These are phyloP conservation scores for Tauraco erythrolophus DNA, from an alignment of 2,113 vertebrate genomes.

Conservation along the genomic window DNA sequence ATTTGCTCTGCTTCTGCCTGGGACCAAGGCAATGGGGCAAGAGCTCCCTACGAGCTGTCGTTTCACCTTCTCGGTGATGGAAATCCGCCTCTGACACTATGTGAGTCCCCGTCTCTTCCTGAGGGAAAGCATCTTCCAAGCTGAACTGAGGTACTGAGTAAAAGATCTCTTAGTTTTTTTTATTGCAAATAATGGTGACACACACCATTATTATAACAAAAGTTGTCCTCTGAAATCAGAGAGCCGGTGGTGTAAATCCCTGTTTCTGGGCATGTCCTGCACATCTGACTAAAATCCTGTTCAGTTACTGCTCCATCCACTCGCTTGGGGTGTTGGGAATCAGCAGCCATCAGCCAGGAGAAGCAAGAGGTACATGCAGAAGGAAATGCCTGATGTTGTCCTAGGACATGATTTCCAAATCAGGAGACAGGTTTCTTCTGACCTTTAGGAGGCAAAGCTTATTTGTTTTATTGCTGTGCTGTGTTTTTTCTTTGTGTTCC, in stretches of 20 bases:
- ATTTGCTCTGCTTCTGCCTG: neutral
- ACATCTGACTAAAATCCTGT: neutral
- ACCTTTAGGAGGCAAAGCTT: slow-evolving; percentile 28
- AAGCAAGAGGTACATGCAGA: neutral
- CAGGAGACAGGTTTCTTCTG: neutral
- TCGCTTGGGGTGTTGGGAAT: neutral
- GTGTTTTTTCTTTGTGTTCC: neutral
- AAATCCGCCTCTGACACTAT: neutral
- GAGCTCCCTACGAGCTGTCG: neutral
- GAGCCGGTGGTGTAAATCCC: neutral
- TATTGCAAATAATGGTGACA: neutral
- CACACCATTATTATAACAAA: neutral
- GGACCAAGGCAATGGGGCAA: neutral
- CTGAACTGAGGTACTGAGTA: neutral
- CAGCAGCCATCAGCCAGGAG: neutral
- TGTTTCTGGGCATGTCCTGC: neutral
- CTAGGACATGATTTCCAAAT: neutral
- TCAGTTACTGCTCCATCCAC: neutral
- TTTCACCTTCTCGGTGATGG: neutral
- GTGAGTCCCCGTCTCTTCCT: neutral
- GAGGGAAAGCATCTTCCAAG: neutral
- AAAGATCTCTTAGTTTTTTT: neutral
- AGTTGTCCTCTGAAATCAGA: neutral
- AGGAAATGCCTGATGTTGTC: neutral
- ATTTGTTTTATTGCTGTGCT: neutral